Evolutionary conservation across 2,888 invertebrate species (phyloP).

Genomic region (Leucophora obtusa): DNA sequence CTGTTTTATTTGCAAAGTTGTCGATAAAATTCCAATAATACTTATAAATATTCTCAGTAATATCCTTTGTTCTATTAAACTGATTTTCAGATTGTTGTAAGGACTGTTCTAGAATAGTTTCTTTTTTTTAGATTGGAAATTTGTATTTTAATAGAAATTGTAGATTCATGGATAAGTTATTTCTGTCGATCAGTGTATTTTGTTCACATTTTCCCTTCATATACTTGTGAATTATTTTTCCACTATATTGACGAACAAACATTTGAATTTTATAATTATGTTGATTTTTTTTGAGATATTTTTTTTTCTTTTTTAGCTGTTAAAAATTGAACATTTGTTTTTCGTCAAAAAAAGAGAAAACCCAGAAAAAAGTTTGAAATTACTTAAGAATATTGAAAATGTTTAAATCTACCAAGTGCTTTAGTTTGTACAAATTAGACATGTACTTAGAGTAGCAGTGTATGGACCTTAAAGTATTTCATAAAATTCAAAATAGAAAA

Average conservation of each 20-base stretch:
- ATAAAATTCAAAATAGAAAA: neutral
- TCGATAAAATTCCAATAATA: too few species aligned
- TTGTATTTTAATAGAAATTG: too few species aligned
- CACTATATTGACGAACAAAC: neutral
- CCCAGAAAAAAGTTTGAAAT: neutral
- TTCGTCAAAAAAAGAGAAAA: slow-evolving; percentile 37
- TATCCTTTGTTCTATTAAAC: too few species aligned
- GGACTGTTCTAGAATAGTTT: too few species aligned
- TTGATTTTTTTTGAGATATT: too few species aligned
- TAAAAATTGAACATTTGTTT: slow-evolving; percentile 50
- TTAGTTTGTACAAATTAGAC: neutral
- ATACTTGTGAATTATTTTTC: neutral
- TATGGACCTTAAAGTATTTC: neutral
- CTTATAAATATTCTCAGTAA: too few species aligned
- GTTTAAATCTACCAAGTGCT: neutral
- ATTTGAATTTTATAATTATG: too few species aligned
- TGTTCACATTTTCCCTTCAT: neutral
- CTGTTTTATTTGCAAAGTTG: too few species aligned
- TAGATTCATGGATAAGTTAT: too few species aligned
- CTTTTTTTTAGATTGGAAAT: too few species aligned
- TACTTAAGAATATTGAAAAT: neutral
- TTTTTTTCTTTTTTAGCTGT: neutral
- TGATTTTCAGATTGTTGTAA: too few species aligned
- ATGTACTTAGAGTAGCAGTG: neutral
- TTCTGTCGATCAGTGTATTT: too few species aligned